Percentiles rank a stretch among this genome's conserved stretches.
These are phyloP conservation scores for Paramisgurnus dabryanus DNA, from an alignment of 2,113 vertebrate species.

Conservation along the genomic window DNA sequence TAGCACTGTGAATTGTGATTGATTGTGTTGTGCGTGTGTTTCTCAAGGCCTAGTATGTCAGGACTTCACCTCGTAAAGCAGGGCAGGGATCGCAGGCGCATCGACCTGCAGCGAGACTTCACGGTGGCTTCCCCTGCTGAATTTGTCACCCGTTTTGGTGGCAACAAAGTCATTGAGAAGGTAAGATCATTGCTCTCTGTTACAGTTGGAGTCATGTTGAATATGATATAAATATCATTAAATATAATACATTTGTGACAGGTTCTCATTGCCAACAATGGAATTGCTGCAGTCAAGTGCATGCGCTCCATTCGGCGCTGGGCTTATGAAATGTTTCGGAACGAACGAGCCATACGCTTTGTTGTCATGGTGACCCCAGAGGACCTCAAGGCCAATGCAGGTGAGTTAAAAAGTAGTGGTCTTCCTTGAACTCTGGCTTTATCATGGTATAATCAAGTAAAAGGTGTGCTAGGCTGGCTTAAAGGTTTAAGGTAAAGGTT, in stretches of 20 bases:
- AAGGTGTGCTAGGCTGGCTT: neutral
- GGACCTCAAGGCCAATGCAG: conserved; percentile 97
- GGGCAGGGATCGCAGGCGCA: conserved; percentile 89
- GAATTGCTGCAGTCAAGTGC: conserved; percentile 98
- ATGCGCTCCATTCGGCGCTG: conserved; percentile 99
- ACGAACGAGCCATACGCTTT: conserved; percentile 94
- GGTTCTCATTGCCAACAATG: conserved; percentile 99
- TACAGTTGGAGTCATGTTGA: neutral
- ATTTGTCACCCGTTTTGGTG: conserved; percentile 96
- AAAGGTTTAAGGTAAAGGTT: too few relatives aligned
- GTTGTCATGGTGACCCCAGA: conserved; percentile 99
- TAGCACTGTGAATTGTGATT: neutral
- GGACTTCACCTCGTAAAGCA: conserved; percentile 95
- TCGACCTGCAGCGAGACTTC: conserved; percentile 94
- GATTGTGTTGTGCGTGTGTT: neutral
- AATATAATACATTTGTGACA: conserved; percentile 52
- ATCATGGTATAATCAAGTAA: neutral
- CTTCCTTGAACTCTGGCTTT: neutral
- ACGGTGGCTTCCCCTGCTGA: conserved; percentile 97
- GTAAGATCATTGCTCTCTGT: conserved; percentile 63
- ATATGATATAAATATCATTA: neutral
- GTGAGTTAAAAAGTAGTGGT: conserved; percentile 64
- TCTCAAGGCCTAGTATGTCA: conserved; percentile 94
- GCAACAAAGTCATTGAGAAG: conserved; percentile 98
- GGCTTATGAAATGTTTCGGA: conserved; percentile 99